These are phyloP conservation scores for Proales similis DNA, from an alignment of 1,140 invertebrate genomes.

Conservation along the genomic window DNA sequence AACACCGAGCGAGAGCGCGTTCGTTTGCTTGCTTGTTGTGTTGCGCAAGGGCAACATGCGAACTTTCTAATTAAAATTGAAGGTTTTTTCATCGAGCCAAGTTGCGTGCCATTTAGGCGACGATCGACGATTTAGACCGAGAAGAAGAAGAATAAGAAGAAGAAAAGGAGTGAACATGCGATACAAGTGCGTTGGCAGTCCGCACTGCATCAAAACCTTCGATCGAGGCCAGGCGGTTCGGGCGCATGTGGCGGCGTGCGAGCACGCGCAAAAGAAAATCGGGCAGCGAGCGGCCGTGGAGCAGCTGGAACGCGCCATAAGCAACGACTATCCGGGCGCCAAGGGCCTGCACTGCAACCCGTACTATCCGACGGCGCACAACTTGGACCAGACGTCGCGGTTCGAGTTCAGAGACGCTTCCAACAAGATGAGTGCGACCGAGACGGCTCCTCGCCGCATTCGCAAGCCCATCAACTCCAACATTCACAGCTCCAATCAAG, in stretches of 20 bases:
- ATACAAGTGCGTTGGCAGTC: conserved; percentile 36
- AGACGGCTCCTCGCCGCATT: not conserved
- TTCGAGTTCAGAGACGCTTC: conserved; percentile 15
- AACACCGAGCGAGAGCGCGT: no score
- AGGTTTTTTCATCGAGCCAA: no score
- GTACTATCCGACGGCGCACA: conserved; percentile 22
- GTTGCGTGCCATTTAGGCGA: no score
- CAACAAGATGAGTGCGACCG: no score
- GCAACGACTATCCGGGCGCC: conserved; percentile 21
- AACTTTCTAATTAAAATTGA: no score
- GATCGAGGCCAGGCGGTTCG: conserved; percentile 28
- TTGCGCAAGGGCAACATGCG: no score
- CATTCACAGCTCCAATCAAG: conserved; percentile 7
- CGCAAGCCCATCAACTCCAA: conserved; percentile 5
- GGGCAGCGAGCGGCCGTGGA: conserved; percentile 6
- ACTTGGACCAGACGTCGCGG: conserved; percentile 12
- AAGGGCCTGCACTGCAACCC: conserved; percentile 24
- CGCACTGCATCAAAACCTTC: conserved; percentile 32
- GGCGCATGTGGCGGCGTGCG: conserved; percentile 25
- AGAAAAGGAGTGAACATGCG: not conserved
- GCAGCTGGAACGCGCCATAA: conserved; percentile 14
- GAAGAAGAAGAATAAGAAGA: conserved; percentile 2
- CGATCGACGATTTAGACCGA: no score
- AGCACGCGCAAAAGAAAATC: conserved; percentile 28
- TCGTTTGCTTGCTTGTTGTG: no score